A percentile compares a stretch with the other conserved stretches of the same genome.
These are phyloP conservation scores for Tinamus major DNA, from an alignment of 2,797 vertebrate species.

Conservation along the genomic window DNA sequence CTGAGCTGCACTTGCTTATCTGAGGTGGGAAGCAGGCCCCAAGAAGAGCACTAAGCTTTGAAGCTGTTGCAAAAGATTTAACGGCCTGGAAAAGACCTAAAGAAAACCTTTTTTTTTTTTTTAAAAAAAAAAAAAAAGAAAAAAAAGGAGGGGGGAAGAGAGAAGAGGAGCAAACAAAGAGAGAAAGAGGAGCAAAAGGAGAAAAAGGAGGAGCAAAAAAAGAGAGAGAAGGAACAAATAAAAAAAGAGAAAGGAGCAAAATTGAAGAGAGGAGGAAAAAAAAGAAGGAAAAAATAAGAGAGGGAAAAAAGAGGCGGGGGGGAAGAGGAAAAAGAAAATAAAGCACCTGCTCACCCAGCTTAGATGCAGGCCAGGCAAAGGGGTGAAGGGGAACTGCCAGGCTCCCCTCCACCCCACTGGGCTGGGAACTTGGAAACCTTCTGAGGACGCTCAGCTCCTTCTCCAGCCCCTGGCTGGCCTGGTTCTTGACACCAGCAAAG, in stretches of 20 bases:
- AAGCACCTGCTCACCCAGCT: neutral
- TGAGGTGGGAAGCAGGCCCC: neutral
- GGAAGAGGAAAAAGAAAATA: neutral
- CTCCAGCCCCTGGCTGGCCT: neutral
- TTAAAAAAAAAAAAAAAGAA: too few relatives aligned
- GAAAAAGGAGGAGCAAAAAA: too few relatives aligned
- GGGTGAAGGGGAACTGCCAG: neutral
- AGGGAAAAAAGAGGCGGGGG: too few relatives aligned
- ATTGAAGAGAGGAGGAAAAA: too few relatives aligned
- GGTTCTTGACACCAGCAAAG: neutral
- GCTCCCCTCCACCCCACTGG: fast-evolving
- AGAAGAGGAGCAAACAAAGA: too few relatives aligned
- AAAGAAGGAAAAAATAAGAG: too few relatives aligned
- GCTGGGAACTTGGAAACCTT: neutral
- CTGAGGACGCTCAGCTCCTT: neutral
- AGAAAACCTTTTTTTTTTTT: neutral
- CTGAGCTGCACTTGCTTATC: neutral
- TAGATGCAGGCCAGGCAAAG: neutral
- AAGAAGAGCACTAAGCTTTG: neutral
- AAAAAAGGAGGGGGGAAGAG: too few relatives aligned
- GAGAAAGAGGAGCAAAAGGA: too few relatives aligned
- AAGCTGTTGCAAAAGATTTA: neutral
- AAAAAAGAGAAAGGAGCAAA: too few relatives aligned
- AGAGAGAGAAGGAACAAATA: too few relatives aligned
- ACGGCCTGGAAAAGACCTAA: neutral